These are phyloP conservation scores for Polypedilum vanderplanki DNA, from an alignment of 1,140 invertebrate genomes.

Conservation along the genomic window DNA sequence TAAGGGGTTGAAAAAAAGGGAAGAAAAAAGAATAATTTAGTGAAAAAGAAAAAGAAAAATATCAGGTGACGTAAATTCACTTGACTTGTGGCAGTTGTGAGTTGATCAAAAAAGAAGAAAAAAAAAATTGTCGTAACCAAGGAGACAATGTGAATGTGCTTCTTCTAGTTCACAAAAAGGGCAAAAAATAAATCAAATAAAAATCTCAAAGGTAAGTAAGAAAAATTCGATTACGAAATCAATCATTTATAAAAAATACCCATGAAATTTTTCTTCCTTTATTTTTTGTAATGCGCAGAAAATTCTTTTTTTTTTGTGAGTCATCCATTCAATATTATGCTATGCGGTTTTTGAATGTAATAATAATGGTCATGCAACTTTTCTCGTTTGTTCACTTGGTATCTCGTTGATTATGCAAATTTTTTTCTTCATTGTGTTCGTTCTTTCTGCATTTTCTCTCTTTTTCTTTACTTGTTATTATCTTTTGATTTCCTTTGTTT, in stretches of 20 bases:
- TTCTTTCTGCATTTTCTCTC: no score
- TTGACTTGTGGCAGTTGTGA: background rate
- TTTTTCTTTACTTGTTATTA: no score
- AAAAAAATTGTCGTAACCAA: background rate
- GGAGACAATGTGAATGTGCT: background rate
- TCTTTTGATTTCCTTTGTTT: no score
- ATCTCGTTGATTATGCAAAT: no score
- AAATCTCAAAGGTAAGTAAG: background rate
- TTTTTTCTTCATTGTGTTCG: no score
- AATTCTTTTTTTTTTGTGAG: background rate
- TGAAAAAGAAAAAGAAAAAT: background rate
- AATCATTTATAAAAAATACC: background rate
- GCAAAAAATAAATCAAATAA: background rate
- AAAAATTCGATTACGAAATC: constrained; percentile 13
- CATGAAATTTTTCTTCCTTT: background rate
- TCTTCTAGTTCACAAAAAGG: background rate
- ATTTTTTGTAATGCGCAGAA: background rate
- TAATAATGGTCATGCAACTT: no score
- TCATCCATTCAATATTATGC: no score
- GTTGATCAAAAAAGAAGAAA: background rate
- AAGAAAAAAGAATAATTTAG: background rate
- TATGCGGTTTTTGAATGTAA: no score
- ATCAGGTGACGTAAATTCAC: background rate
- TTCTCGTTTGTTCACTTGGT: no score
- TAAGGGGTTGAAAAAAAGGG: background rate